Evolutionary conservation across 2,113 vertebrate genomes (phyloP), one percentile per base, ranked within the genome.

Genomic region (Etia nguti): DNA sequence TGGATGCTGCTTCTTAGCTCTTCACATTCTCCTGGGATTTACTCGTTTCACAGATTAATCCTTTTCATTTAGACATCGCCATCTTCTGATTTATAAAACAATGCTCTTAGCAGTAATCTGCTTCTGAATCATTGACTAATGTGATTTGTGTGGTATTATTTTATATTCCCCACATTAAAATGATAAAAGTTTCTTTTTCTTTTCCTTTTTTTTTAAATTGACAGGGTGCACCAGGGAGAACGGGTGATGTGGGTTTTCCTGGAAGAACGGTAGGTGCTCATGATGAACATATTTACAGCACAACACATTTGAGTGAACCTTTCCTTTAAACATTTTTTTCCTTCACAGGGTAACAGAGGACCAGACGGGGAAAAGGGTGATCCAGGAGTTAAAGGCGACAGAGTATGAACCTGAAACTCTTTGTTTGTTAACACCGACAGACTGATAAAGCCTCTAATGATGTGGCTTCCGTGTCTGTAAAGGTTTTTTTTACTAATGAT

Each of bases 351-450:
- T 16, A 92, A 83, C 55, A 92, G 56, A 92, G 97, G 96, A 65
- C 93, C 89, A 0, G 86, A 92, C 48, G 98, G 97, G 88, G 97
- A 97, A 84, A 96, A 95, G 38, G 97, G 98, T 7, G 92, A 96
- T 77, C 26, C 79, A 38, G 98, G 98, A 87, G 65, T 85, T n/a
- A 97, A 96, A 96, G 97, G 98, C 68, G 86, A 93, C 86, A 96
- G 94, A 95, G 98, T 98, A 97, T 43, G 92, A 91, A 52, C 7
- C 57, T 29, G 15, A 13, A 15, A 29, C 52, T 52, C 81, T 56
- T 54, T 70, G 8, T 75, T 84, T 77, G 11, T 10, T 79, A 46
- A 73, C 13, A 54, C 26, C 56, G 24, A 80, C 46, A 52, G 18
- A 29, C 16, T 50, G 6, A 52, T 77, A 9, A 79, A 36, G 48